Evolutionary conservation across 1,140 invertebrate species (phyloP), one percentile per base, ranked within the genome.

Genomic region (Eupristina koningsbergeri): DNA sequence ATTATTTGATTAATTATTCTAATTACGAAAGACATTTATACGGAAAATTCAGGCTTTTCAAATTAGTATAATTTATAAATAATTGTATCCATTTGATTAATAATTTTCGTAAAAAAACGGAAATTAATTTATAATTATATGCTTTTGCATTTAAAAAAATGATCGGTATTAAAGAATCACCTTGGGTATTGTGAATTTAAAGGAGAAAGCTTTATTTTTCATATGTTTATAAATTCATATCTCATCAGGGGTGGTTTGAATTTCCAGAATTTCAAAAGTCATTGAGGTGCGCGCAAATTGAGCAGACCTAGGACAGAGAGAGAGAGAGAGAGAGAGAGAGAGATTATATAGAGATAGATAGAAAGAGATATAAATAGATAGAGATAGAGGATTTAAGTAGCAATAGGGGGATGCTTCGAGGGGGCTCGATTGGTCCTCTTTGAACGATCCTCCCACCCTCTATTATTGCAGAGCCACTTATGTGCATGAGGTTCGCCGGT

Each of bases 211-310:
- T 6, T 53, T 8, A 53, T 9, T 53, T 15, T 53, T 17, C 13
- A 64, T 64, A 17, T 31, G 29, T 29, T 19, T 13, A 22, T 31
- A 75, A 19, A 19, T 50, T 34, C 29, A 8, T 19, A 53, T 47
- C 47, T 75, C n/a, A 26, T 77, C 17, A 11, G 13, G 22, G 15
- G 9, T 61, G n/a, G 45, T 9, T 74, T 31, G 80, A 73, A 45
- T 81, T 31, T 61, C 31, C 39, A 6, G 34, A 71, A 63, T 53
- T 36, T 74, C 36, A 22, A 80, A 73, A 61, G 53, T 75, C 53
- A 81, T 75, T 39, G 39, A 61, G 71, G 47, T 71, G 71, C 58
- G 7, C 71, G 26, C 19, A 58, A 81, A 81, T 74, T 63, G 29
- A 17, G 3, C n/a, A 47, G 39, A 63, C 36, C 1, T 1, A 8